Percentiles rank a stretch among this genome's conserved stretches.
Conservation (phyloP, 2,888 invertebrate species). For the Sminthurinus aureus region DNA sequence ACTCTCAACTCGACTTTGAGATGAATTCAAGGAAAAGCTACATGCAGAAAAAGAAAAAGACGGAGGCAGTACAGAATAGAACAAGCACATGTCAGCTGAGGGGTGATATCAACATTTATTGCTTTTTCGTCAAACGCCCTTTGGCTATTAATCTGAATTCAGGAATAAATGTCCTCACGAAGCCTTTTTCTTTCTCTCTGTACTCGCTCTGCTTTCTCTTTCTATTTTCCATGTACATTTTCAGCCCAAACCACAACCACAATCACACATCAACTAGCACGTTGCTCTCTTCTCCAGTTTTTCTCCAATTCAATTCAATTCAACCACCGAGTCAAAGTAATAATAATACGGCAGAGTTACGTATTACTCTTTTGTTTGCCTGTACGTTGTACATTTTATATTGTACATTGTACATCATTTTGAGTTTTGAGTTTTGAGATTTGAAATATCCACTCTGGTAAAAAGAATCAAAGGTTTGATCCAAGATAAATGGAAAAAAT, state of each 20-base stretch:
- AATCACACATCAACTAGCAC: background rate
- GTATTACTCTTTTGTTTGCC: no score
- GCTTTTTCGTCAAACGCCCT: slow-evolving; percentile 30
- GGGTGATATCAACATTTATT: slow-evolving; percentile 26
- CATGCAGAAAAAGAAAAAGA: no score
- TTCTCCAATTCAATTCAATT: no score
- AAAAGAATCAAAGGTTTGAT: background rate
- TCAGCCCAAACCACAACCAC: background rate
- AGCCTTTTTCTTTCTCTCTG: background rate
- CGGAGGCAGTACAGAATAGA: background rate
- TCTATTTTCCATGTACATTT: background rate
- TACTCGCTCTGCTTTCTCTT: background rate
- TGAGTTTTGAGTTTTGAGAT: no score
- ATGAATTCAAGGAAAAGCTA: no score
- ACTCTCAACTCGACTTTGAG: background rate
- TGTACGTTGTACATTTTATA: no score
- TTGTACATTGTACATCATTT: no score
- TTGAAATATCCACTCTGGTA: no score
- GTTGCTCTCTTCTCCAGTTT: no score
- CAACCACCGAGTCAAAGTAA: no score
- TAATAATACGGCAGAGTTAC: no score
- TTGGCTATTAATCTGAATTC: slow-evolving; percentile 25
- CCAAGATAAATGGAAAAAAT: background rate
- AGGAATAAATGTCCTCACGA: background rate
- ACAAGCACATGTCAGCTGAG: background rate